phyloP scores from a whole-genome alignment of 2,888 invertebrate genomes.

The Stenolophus ochropezus region DNA sequence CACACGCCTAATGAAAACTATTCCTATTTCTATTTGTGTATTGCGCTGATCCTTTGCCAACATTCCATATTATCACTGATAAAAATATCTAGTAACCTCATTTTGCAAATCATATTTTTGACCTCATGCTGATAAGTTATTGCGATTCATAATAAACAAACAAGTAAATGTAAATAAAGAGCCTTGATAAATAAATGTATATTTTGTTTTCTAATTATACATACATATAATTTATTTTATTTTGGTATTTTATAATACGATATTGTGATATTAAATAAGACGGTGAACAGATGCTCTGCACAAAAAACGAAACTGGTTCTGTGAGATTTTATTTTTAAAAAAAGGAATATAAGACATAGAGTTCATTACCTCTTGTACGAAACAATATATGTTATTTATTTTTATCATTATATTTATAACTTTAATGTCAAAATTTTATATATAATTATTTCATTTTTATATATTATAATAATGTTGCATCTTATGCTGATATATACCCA shows the following conservation, averaged over 20 bases:
- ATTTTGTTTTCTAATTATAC: neutral
- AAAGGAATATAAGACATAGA: no score
- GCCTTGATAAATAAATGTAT: neutral
- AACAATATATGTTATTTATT: no score
- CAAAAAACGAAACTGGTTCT: neutral
- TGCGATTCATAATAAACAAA: neutral
- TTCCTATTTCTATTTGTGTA: neutral
- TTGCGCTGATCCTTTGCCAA: slow-evolving; percentile 24
- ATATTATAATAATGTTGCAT: no score
- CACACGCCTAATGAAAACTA: slow-evolving; percentile 24
- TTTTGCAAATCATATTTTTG: slow-evolving; percentile 6
- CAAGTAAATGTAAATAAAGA: neutral
- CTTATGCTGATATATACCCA: no score
- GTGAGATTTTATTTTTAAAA: neutral
- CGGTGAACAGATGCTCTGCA: neutral
- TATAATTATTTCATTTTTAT: no score
- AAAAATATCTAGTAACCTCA: slow-evolving; percentile 38
- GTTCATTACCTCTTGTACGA: no score
- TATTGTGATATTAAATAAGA: neutral
- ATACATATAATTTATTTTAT: neutral
- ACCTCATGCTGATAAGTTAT: neutral
- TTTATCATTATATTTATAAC: no score
- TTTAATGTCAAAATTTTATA: no score
- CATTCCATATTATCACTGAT: slow-evolving; percentile 34
- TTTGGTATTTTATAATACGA: neutral